Base-by-base conservation (phyloP, 92 coral and sea anemone genomes). In the Metridium senile region DNA sequence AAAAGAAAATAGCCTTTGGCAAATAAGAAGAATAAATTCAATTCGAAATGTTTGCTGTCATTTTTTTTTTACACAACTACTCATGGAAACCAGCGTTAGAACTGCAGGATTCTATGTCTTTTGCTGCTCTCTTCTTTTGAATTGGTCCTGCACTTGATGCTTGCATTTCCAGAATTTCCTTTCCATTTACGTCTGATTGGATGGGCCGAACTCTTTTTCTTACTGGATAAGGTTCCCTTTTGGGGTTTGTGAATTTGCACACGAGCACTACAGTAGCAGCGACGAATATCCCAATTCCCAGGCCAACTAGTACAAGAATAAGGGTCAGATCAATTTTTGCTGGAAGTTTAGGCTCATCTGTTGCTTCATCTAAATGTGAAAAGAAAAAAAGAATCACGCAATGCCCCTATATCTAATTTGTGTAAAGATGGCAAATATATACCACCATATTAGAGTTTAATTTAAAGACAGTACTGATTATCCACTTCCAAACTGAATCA, bases 401-500 rank as follows among this genome's bases (percentile, higher is more conserved):
- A n/a, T n/a, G n/a, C n/a, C n/a, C n/a, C n/a, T n/a, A n/a, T n/a
- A n/a, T n/a, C n/a, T n/a, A 45, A 16, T 16, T 45, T 45, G 7
- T 7, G 16, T 7, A 45, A 7, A 7, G 7, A 16, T 7, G 51
- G 51, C 51, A 45, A 16, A 45, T 45, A 45, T 45, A 45, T 45
- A 45, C 16, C 9, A 45, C 7, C 16, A 45, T 45, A 7, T 45
- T 45, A 45, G 51, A 45, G 51, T 7, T 16, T n/a, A n/a, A n/a
- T 45, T 16, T 7, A 16, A 16, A 45, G 51, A 45, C 16, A 7
- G 51, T 45, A 23, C 92, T 91, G 8, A 31, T 45, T 45, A 91
- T 87, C 34, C 96, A 86, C 17, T 45, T 45, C 16, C 51, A 45
- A 7, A 45, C n/a, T n/a, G n/a, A n/a, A n/a, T n/a, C n/a, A n/a